Base-by-base conservation (phyloP, 1,140 invertebrate species). In the Drosophila subpulchrella region DNA sequence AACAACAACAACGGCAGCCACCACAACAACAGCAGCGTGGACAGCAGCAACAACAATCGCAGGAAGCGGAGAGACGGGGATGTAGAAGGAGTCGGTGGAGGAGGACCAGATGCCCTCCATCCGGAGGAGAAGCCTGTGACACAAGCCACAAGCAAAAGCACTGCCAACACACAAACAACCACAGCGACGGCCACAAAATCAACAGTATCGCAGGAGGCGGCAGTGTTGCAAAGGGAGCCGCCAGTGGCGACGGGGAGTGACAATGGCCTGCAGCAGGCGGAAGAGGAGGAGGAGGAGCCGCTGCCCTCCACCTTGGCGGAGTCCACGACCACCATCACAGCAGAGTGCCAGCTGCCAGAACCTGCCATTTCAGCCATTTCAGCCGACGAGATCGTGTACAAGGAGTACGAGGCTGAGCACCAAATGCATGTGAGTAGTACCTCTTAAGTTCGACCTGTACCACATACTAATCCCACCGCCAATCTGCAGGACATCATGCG, bases 401-500 rank as follows among this genome's bases (percentile, higher is more conserved):
- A 96, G 81, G 95, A 96, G 89, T 97, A 98, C 93, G 94, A 97
- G 93, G 96, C 95, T 67, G 98, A 98, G 94, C 90, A 96, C 72
- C 97, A 98, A 94, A 98, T 99, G 97, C 96, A 97, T 76, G 96
- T 92, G 44, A 78, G 78, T 71, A 20, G 3, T 15, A 27, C 32
- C 17, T 0, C n/a, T 4, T 6, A 10, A 36, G 4, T 12, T 1
- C 24, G 8, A 34, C 11, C 44, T 6, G n/a, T 38, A 3, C 10
- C 42, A n/a, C 15, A 41, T 12, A 39, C 10, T 41, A 73, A 47
- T 20, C 11, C n/a, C 32, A 3, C 10, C 1, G 27, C 4, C 38
- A 34, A 34, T 10, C 32, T 3, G 0, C 60, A 92, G 91, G 91
- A 97, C 91, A 99, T 99, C 78, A 99, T 99, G 97, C 96, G 97